Evolutionary conservation across 2,797 vertebrate genomes (phyloP).

Genomic region (Manis pentadactyla): DNA sequence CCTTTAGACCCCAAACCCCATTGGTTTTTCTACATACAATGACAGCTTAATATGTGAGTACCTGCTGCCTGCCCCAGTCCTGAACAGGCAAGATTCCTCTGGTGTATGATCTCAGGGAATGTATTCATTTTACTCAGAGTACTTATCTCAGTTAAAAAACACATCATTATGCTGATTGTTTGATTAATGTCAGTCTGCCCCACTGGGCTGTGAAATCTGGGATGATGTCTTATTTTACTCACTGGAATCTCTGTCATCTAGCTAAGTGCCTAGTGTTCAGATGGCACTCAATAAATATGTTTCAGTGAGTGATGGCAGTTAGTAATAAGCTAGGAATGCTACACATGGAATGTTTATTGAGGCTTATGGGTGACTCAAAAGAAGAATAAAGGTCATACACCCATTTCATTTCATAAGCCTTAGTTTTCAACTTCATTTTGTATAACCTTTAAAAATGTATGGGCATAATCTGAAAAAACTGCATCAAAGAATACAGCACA

Average conservation of each 20-base stretch:
- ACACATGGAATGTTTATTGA: neutral
- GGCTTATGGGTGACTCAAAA: neutral
- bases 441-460: neutral
- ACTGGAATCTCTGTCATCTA: neutral
- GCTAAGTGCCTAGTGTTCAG: rapidly evolving
- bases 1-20: neutral
- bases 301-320: neutral
- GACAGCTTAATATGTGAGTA: neutral
- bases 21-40: neutral
- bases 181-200: neutral
- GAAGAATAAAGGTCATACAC: neutral
- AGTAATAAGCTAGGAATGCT: neutral
- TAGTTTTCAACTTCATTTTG: neutral
- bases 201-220: neutral
- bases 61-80: rapidly evolving
- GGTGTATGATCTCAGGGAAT: neutral
- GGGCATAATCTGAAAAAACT: neutral
- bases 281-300: neutral
- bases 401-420: neutral
- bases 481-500: neutral
- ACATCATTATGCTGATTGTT: neutral
- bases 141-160: neutral
- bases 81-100: neutral
- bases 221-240: neutral
- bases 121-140: neutral